Evolutionary conservation across 2,888 invertebrate species (phyloP), one percentile per base, ranked within the genome.

Genomic region (Vannuccia rotundouncinata): DNA sequence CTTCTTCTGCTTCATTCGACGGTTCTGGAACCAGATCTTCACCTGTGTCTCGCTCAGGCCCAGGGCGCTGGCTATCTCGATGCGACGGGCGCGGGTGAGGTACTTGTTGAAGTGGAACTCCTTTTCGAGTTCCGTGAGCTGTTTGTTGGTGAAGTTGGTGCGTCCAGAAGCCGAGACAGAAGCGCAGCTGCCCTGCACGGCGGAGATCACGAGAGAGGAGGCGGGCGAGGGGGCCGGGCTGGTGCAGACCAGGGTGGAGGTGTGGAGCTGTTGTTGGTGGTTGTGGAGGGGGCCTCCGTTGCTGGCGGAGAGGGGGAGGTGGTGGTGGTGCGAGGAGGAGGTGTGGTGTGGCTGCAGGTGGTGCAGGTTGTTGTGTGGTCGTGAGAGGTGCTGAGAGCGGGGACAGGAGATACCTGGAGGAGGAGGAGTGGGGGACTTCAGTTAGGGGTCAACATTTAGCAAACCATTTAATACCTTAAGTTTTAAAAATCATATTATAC

Each of bases 101-200:
- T 99, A 99, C 89, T 96, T 97, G 90, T 97, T 97, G 90, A 96
- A 98, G 89, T 98, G 98, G 90, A 98, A 99, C 89, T 99, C 98
- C 88, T 99, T 99, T 88, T 99, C 99, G 83, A 99, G 91, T 89
- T 99, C 99, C 0, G 98, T 99, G 83, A 99, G 91, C 88, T 99
- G 99, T 89, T 98, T 98, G 89, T 98, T 99, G 84, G 97, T 97
- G 90, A 99, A 99, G 90, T 99, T 99, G 59, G 99, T 99, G 79
- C 99, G 91, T 45, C 96, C 96, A 17, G 1, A 60, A 22, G 29
- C 75, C 2, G 29, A 66, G 2, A 66, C 66, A 2, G 66, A 66
- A 27, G 66, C 66, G 22, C 66, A 66, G 22, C 22, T 22, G 66
- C 2, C 22, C 22, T 22, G 5, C 22, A 5, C 66, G 22, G 66